These are phyloP conservation scores for Mohoua ochrocephala DNA, from an alignment of 2,113 vertebrate genomes.

Conservation along the genomic window DNA sequence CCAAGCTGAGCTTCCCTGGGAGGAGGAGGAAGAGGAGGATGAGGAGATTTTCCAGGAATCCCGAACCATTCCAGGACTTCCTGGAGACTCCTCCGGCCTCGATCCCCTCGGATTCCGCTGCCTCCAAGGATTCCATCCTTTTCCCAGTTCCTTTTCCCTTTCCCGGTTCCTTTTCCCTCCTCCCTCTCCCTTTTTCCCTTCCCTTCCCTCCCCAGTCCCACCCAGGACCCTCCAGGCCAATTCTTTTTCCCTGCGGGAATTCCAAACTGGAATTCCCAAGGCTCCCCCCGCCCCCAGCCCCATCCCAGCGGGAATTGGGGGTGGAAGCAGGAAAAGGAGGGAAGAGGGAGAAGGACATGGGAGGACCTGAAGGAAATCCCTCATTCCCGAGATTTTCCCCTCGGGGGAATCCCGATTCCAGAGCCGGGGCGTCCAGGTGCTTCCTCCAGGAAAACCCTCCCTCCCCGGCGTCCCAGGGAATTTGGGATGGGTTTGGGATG, in stretches of 20 bases:
- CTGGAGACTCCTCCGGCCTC: background rate
- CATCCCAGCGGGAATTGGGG: background rate
- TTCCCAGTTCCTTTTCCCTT: no score
- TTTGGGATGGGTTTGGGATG: background rate
- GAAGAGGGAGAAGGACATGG: no score
- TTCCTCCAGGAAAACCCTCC: background rate
- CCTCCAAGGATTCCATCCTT: background rate
- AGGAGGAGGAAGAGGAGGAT: background rate
- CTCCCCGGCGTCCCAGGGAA: accelerated
- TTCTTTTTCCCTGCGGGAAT: background rate
- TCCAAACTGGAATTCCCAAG: background rate
- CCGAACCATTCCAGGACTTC: background rate
- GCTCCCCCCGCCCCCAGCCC: background rate
- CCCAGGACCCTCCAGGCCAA: background rate
- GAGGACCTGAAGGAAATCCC: background rate
- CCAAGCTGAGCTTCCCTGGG: background rate
- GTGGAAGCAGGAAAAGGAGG: background rate
- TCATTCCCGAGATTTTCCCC: background rate
- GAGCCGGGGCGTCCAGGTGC: background rate
- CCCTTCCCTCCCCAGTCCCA: background rate
- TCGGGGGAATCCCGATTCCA: background rate
- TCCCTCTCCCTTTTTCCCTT: no score
- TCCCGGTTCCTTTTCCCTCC: background rate
- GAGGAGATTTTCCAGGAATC: background rate
- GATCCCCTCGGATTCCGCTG: background rate